Conservation (phyloP, 2,113 vertebrate genomes). For the Donacobius atricapilla region DNA sequence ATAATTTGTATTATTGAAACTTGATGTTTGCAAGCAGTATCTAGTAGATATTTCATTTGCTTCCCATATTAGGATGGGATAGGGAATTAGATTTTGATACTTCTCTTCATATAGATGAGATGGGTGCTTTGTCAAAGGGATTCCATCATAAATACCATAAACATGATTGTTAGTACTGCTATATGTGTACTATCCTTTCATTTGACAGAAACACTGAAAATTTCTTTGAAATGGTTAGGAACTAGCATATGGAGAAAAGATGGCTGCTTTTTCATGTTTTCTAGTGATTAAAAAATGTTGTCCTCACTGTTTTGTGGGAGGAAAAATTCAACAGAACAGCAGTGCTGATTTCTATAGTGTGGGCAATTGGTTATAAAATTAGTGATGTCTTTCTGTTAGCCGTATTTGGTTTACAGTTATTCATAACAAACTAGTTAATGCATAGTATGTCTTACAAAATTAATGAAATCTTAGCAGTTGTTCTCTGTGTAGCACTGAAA, state of each 20-base stretch:
- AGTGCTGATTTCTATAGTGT: not conserved
- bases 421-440: not conserved
- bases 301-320: not conserved
- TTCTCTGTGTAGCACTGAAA: not conserved
- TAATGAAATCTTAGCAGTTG: not conserved
- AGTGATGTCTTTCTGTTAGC: not conserved
- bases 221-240: not conserved
- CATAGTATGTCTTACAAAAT: not conserved
- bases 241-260: not conserved
- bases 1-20: not conserved
- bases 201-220: not conserved
- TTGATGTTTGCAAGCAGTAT: not conserved
- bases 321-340: not conserved
- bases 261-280: not conserved
- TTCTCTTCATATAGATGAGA: not conserved
- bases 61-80: not conserved
- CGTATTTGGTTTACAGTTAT: not conserved
- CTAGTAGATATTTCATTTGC: not conserved
- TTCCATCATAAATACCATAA: not conserved
- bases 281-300: not conserved
- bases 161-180: not conserved
- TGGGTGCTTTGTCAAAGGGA: not conserved
- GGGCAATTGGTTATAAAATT: not conserved
- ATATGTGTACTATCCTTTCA: not conserved
- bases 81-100: not conserved